phyloP scores from a whole-genome alignment of 2,888 invertebrate genomes.

The Epistrophella euchroma region DNA sequence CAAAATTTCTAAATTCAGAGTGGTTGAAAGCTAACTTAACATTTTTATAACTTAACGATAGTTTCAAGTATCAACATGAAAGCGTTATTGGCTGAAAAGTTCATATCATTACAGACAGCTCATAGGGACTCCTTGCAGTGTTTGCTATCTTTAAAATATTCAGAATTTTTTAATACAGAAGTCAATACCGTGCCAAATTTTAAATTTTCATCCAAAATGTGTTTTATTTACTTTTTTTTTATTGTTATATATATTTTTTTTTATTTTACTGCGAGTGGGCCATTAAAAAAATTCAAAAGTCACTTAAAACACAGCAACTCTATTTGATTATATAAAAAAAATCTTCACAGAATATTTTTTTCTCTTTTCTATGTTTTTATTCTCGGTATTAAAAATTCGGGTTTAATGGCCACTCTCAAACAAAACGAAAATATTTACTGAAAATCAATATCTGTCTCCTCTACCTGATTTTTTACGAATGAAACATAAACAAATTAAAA shows the following conservation, averaged over 20 bases:
- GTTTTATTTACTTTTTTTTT: slow-evolving; percentile 12
- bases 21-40: no score
- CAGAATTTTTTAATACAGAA: neutral
- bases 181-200: slow-evolving; percentile 58
- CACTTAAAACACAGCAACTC: slow-evolving; percentile 10
- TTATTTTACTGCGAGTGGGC: slow-evolving; percentile 66
- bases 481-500: slow-evolving; percentile 32
- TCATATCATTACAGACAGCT: no score
- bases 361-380: slow-evolving; percentile 69
- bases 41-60: no score
- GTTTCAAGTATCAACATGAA: no score
- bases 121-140: slow-evolving; percentile 48
- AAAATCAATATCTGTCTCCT: slow-evolving; percentile 70
- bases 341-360: slow-evolving; percentile 56
- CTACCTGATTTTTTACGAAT: slow-evolving; percentile 59
- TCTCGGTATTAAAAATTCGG: slow-evolving; percentile 64
- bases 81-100: no score
- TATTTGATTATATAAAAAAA: slow-evolving; percentile 23
- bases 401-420: slow-evolving; percentile 71
- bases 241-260: neutral
- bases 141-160: slow-evolving; percentile 31
- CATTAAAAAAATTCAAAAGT: slow-evolving; percentile 46
- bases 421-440: slow-evolving; percentile 30
- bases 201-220: slow-evolving; percentile 29
- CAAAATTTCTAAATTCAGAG: no score